Conservation (phyloP, 2,888 invertebrate genomes). For the Conomelus anceps region DNA sequence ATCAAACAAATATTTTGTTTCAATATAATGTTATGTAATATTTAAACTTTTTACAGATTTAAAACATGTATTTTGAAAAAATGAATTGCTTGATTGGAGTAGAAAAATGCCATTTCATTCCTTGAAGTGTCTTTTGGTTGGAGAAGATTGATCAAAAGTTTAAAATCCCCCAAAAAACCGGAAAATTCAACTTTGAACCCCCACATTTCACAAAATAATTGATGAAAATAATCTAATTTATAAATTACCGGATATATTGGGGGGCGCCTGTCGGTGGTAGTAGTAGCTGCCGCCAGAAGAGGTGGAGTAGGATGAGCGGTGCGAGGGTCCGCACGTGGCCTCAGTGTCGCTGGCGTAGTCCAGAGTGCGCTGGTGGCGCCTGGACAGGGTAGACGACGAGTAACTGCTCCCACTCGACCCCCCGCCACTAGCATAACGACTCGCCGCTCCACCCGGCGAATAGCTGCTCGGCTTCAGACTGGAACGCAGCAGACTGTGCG, state of each 20-base stretch:
- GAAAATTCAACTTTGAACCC: no score
- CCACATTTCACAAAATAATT: no score
- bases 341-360: slow-evolving; percentile 95
- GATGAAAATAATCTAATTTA: not conserved
- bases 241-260: slow-evolving; percentile 25
- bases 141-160: no score
- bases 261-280: slow-evolving; percentile 41
- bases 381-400: slow-evolving; percentile 47
- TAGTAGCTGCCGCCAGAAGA: slow-evolving; percentile 53
- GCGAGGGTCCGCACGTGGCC: slow-evolving; percentile 51
- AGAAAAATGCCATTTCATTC: no score
- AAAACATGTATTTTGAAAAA: no score
- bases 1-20: no score
- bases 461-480: slow-evolving; percentile 30
- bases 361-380: slow-evolving; percentile 64
- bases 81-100: no score
- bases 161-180: no score
- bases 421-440: not conserved
- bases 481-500: slow-evolving; percentile 50
- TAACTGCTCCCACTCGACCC: no score
- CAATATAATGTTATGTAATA: no score
- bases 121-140: no score
- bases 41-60: no score
- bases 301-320: slow-evolving; percentile 51
- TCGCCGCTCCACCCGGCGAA: not conserved